A percentile compares a stretch with the other conserved stretches of the same genome.
phyloP scores from a whole-genome alignment of 1,140 invertebrate genomes.

The Liolophura sinensis region DNA sequence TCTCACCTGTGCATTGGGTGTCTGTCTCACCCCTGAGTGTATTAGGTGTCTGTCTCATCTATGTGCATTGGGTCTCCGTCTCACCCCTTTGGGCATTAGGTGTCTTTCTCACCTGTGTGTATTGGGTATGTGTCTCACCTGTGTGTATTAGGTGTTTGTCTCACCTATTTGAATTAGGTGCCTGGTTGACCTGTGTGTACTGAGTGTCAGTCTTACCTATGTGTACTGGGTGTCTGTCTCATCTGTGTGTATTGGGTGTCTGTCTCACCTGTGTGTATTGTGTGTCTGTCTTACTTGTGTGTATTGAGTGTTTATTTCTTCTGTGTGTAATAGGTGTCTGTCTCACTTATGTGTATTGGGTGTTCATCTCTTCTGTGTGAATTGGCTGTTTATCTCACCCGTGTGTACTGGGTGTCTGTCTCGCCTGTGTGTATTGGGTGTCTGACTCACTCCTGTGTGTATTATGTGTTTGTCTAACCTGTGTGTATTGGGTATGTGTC shows the following conservation, averaged over 20 bases:
- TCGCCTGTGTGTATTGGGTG: slow-evolving; percentile 77
- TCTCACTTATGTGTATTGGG: too few relatives aligned
- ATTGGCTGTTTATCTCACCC: background rate
- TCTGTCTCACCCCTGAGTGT: slow-evolving; percentile 67
- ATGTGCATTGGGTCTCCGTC: slow-evolving; percentile 41
- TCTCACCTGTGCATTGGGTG: too few relatives aligned
- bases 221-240: slow-evolving; percentile 20
- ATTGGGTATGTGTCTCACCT: slow-evolving; percentile 58
- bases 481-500: too few relatives aligned
- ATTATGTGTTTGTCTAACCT: too few relatives aligned
- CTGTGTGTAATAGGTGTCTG: slow-evolving; percentile 42
- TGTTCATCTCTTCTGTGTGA: too few relatives aligned
- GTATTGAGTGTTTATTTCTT: slow-evolving; percentile 23
- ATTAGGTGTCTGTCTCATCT: slow-evolving; percentile 61
- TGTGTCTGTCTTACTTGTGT: slow-evolving; percentile 18
- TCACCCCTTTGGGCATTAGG: slow-evolving; percentile 66
- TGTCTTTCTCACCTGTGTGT: slow-evolving; percentile 67
- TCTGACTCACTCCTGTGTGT: too few relatives aligned
- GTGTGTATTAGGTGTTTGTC: slow-evolving; percentile 71
- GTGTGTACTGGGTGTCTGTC: too few relatives aligned
- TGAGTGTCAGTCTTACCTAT: slow-evolving; percentile 48
- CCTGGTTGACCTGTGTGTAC: slow-evolving; percentile 38
- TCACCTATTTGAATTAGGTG: background rate
- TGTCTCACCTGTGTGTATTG: slow-evolving; percentile 41
- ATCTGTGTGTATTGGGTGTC: background rate